These are phyloP conservation scores for Tetramorium alpestre DNA, from an alignment of 1,140 invertebrate species.

Conservation along the genomic window DNA sequence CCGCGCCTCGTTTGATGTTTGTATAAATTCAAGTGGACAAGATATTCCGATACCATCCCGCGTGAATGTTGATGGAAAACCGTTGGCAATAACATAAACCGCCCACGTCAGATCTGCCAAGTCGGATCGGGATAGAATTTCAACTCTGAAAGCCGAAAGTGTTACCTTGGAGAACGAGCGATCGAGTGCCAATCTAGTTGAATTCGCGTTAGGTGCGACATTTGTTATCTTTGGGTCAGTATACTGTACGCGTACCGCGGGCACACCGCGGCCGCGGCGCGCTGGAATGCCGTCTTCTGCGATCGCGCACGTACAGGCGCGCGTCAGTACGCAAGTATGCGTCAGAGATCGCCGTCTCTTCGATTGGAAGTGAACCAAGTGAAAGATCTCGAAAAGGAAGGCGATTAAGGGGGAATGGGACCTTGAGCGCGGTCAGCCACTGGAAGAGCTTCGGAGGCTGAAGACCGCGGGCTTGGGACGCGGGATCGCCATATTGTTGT, in stretches of 20 bases:
- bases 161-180: background rate
- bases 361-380: slow-evolving; percentile 79
- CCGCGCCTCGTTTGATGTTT: background rate
- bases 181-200: slow-evolving; percentile 2
- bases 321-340: slow-evolving; percentile 46
- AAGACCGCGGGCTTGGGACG: slow-evolving; percentile 42
- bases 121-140: background rate
- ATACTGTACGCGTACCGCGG: background rate
- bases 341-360: slow-evolving; percentile 74
- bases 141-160: background rate
- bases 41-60: background rate
- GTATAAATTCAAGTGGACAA: background rate
- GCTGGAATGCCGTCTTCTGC: slow-evolving; percentile 76
- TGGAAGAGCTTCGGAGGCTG: slow-evolving; percentile 65
- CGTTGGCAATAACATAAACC: background rate
- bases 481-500: slow-evolving; percentile 77
- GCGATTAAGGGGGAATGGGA: slow-evolving; percentile 78
- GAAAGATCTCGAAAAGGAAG: slow-evolving; percentile 82
- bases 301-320: slow-evolving; percentile 52
- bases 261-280: background rate
- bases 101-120: background rate
- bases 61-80: background rate
- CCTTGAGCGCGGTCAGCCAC: slow-evolving; percentile 84
- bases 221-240: slow-evolving; percentile 51
- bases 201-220: slow-evolving; percentile 19